Evolutionary conservation across 2,888 invertebrate species (phyloP).

Genomic region (Crematogaster levior): DNA sequence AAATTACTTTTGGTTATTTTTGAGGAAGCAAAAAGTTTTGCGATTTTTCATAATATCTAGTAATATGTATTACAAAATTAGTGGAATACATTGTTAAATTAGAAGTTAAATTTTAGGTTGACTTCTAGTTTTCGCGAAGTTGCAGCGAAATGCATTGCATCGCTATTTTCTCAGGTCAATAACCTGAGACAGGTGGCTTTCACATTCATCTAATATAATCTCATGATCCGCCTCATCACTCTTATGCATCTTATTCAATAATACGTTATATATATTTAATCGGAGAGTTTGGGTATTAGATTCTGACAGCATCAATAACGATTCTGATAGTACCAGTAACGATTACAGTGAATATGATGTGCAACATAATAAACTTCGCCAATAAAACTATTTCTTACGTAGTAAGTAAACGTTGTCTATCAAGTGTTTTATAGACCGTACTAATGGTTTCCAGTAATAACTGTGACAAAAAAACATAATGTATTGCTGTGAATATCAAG

Average conservation of each 20-base stretch:
- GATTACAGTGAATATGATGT: background rate
- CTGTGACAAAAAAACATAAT: background rate
- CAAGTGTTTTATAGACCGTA: constrained; percentile 5
- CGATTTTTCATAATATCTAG: background rate
- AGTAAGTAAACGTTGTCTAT: background rate
- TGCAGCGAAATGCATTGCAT: background rate
- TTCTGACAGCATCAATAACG: background rate
- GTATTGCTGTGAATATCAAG: no score
- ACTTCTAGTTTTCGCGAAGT: background rate
- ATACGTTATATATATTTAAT: background rate
- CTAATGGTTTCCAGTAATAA: background rate
- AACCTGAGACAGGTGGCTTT: background rate
- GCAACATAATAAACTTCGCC: background rate
- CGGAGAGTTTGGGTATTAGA: background rate
- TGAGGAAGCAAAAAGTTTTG: background rate
- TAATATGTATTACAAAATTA: background rate
- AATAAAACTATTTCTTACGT: background rate
- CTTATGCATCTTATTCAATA: background rate
- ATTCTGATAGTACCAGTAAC: background rate
- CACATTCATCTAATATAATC: constrained; percentile 16
- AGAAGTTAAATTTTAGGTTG: background rate
- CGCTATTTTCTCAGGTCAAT: background rate
- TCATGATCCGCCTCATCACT: background rate
- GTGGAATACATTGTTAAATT: background rate
- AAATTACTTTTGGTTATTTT: background rate